A percentile compares a stretch with the other conserved stretches of the same genome.
phyloP scores from a whole-genome alignment of 2,113 vertebrate species.

The Oryzias celebensis region DNA sequence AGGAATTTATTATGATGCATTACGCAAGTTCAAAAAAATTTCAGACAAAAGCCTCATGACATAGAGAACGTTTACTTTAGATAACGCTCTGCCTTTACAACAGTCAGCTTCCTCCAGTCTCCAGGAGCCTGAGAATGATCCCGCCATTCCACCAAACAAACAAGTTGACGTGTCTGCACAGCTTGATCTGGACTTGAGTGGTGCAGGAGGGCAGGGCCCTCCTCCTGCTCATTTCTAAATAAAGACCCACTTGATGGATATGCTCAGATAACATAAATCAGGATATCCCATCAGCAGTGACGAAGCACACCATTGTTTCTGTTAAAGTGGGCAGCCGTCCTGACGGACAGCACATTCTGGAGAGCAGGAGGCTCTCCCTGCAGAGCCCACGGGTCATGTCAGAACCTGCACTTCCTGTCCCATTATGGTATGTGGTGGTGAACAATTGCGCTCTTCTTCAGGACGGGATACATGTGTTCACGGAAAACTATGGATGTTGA shows the following conservation, averaged over 20 bases:
- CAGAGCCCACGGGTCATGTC: slow-evolving; percentile 50
- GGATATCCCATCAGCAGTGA: slow-evolving; percentile 75
- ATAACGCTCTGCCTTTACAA: slow-evolving; percentile 38
- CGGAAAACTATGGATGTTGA: too few species aligned
- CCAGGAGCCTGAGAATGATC: slow-evolving; percentile 16
- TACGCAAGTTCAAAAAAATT: neutral
- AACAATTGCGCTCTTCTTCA: neutral
- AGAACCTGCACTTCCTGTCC: slow-evolving; percentile 21
- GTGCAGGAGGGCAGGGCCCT: slow-evolving; percentile 30
- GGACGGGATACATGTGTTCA: too few species aligned
- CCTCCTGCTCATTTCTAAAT: slow-evolving; percentile 57
- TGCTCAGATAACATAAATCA: slow-evolving; percentile 71
- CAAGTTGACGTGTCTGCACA: slow-evolving; percentile 43
- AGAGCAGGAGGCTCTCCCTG: slow-evolving; percentile 56
- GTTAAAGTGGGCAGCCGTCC: slow-evolving; percentile 76
- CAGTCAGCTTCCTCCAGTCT: slow-evolving; percentile 51
- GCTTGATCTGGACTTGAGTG: slow-evolving; percentile 21
- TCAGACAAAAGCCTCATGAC: slow-evolving; percentile 18
- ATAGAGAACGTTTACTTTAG: slow-evolving; percentile 56
- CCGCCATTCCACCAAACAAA: slow-evolving; percentile 47
- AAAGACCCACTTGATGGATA: slow-evolving; percentile 67
- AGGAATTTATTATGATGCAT: neutral
- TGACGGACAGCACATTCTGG: slow-evolving; percentile 54
- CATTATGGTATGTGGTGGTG: slow-evolving; percentile 40
- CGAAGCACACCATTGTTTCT: slow-evolving; percentile 70